Conservation (phyloP, 2,888 invertebrate genomes). For the Allacma fusca region DNA sequence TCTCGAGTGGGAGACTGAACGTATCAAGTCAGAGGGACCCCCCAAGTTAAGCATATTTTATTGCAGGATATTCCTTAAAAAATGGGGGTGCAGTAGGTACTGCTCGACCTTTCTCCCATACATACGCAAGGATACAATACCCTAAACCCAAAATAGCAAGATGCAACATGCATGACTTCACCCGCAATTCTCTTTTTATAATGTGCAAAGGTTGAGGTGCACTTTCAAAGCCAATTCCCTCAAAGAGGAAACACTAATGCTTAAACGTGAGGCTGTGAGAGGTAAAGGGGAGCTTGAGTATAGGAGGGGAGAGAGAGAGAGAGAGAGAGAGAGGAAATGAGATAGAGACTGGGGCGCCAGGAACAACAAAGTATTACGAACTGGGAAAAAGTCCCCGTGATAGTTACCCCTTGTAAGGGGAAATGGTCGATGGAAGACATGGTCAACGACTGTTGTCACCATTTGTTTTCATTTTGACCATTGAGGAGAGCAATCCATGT, state of each 20-base stretch:
- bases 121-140: too few relatives aligned
- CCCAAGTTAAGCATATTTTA: not conserved
- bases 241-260: too few relatives aligned
- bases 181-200: too few relatives aligned
- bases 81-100: not conserved
- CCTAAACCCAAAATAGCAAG: too few relatives aligned
- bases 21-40: not conserved
- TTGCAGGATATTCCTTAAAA: not conserved
- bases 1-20: not conserved
- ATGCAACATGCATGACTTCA: too few relatives aligned
- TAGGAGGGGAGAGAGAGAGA: not conserved
- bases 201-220: too few relatives aligned
- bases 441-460: constrained; percentile 57
- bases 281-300: constrained; percentile 6
- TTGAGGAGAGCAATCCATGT: constrained; percentile 31
- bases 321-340: constrained; percentile 11
- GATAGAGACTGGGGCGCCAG: not conserved
- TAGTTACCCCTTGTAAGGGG: constrained; percentile 22
- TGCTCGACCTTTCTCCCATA: too few relatives aligned
- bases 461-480: constrained; percentile 61
- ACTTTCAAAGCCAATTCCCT: too few relatives aligned
- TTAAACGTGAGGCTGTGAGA: too few relatives aligned
- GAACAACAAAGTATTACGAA: constrained; percentile 1
- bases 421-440: constrained; percentile 23
- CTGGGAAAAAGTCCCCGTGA: not conserved